Evolutionary conservation across 92 coral and sea anemone genomes (phyloP).

Genomic region (Porites cylindrica): DNA sequence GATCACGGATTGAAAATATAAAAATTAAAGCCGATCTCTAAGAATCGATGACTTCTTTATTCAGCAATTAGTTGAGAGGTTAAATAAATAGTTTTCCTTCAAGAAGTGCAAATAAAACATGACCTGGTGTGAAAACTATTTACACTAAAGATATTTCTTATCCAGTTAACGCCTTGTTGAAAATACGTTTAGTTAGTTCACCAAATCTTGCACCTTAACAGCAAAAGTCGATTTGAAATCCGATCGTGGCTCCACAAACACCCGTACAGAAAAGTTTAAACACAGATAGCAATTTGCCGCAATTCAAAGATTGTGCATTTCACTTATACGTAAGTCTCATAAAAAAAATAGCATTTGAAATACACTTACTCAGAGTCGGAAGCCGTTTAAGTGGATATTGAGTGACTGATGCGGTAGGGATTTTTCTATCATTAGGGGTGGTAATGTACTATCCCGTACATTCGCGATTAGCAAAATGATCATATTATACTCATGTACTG

Average conservation of each 20-base stretch:
- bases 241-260: not conserved
- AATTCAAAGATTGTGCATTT: no score
- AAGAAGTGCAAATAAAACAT: constrained; percentile 34
- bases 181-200: not conserved
- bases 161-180: constrained; percentile 22
- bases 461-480: not conserved
- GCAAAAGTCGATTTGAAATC: constrained; percentile 9
- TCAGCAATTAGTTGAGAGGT: not conserved
- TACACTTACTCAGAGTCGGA: not conserved
- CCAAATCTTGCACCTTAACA: constrained; percentile 12
- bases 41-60: not conserved
- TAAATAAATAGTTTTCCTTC: constrained; percentile 21
- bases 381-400: not conserved
- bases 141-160: constrained; percentile 22
- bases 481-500: not conserved
- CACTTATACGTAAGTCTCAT: not conserved
- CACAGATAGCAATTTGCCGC: no score
- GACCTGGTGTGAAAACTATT: constrained; percentile 25
- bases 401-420: constrained; percentile 4
- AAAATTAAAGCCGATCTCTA: not conserved
- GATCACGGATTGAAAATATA: not conserved
- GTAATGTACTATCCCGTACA: not conserved
- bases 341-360: no score
- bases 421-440: not conserved
- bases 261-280: not conserved